Conservation (phyloP, 2,888 invertebrate species). For the Seira musarum region DNA sequence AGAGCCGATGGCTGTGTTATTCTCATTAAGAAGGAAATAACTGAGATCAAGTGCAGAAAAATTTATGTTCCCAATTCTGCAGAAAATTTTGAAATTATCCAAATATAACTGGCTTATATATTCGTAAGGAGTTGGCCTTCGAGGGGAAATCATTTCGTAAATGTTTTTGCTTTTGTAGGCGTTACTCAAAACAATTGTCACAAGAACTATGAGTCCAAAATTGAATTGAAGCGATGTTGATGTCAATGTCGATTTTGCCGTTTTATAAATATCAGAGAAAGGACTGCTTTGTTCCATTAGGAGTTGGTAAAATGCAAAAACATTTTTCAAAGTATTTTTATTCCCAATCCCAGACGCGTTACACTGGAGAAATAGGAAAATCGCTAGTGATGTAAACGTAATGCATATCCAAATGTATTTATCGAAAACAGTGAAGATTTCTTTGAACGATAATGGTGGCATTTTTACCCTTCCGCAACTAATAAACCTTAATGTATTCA, state of each 20-base stretch:
- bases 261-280: background rate
- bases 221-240: background rate
- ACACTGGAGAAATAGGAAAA: background rate
- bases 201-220: background rate
- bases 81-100: background rate
- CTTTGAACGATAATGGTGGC: background rate
- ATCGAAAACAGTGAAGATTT: background rate
- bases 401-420: background rate
- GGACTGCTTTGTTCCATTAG: background rate
- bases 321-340: background rate
- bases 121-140: background rate
- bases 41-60: background rate
- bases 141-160: background rate
- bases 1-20: background rate
- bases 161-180: slow-evolving; percentile 4
- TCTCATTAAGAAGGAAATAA: background rate
- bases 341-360: too few relatives aligned
- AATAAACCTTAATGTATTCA: background rate
- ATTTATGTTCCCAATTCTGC: background rate
- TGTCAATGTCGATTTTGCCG: too few relatives aligned
- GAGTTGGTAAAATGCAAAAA: slow-evolving; percentile 1
- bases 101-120: background rate
- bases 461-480: background rate
- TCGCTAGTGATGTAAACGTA: background rate
- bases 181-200: background rate